Evolutionary conservation across 2,113 vertebrate species (phyloP).

Genomic region (Pseudopipra pipra): DNA sequence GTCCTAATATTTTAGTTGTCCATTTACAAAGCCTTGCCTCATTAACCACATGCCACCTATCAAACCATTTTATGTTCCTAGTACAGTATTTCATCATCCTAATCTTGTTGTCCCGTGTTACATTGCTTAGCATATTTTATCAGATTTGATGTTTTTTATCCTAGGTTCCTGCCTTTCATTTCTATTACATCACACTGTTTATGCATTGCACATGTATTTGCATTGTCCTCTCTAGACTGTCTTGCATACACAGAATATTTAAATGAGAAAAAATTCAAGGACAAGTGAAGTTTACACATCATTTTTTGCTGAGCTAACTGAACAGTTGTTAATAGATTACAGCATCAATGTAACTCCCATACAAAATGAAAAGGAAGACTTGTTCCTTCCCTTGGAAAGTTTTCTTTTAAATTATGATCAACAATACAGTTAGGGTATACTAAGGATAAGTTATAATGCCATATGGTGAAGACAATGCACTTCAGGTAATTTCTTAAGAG

Average conservation of each 20-base stretch:
- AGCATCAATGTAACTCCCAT: background rate
- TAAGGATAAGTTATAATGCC: background rate
- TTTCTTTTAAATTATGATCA: background rate
- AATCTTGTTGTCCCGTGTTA: background rate
- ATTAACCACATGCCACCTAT: background rate
- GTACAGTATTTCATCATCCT: background rate
- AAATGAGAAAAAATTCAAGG: conserved; percentile 30
- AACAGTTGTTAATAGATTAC: background rate
- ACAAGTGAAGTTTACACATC: background rate
- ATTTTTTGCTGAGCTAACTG: background rate
- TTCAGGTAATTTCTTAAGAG: background rate
- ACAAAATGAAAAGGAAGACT: background rate
- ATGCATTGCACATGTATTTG: background rate
- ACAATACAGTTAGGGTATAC: background rate
- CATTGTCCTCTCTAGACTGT: background rate
- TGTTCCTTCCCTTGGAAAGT: background rate
- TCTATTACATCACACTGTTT: background rate
- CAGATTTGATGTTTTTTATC: background rate
- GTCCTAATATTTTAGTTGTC: background rate
- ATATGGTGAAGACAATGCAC: background rate
- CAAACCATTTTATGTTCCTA: background rate
- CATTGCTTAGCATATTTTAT: background rate
- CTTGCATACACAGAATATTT: background rate
- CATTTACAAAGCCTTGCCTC: background rate
- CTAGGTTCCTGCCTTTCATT: background rate